Percentiles rank a stretch among this genome's conserved stretches.
Conservation (phyloP, 2,797 vertebrate genomes). For the Pseudomugil gertrudae region DNA sequence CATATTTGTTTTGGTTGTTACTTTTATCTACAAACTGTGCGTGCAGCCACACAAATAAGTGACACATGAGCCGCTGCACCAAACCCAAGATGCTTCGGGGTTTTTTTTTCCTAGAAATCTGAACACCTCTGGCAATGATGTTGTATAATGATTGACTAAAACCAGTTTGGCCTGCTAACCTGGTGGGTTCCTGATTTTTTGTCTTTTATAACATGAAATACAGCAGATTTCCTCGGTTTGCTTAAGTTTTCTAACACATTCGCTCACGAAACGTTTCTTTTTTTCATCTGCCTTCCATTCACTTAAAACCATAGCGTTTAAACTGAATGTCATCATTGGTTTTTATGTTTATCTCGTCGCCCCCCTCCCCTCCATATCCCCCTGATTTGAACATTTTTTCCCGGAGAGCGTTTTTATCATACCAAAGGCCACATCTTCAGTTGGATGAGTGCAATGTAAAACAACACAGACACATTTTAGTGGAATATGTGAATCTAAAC, state of each 20-base stretch:
- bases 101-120: conserved; percentile 28
- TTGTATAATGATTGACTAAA: conserved; percentile 11
- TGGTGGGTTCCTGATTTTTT: neutral
- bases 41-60: conserved; percentile 23
- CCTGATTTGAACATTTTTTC: conserved; percentile 71
- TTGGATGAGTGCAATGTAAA: conserved; percentile 86
- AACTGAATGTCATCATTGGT: conserved; percentile 49
- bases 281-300: neutral
- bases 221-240: conserved; percentile 26
- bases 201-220: conserved; percentile 25
- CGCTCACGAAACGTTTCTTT: neutral
- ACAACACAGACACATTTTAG: conserved; percentile 64
- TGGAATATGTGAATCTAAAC: conserved; percentile 85
- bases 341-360: conserved; percentile 58
- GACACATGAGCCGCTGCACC: conserved; percentile 34
- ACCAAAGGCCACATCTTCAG: conserved; percentile 87
- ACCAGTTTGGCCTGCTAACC: conserved; percentile 21
- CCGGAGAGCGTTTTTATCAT: conserved; percentile 74
- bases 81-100: conserved; percentile 47
- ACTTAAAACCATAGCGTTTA: conserved; percentile 34
- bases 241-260: conserved; percentile 4
- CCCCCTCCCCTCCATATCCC: conserved; percentile 50
- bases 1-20: neutral
- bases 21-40: conserved; percentile 15
- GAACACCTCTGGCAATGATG: neutral